Evolutionary conservation across 2,113 vertebrate species (phyloP), one percentile per base, ranked within the genome.

Genomic region (Microtus oregoni): DNA sequence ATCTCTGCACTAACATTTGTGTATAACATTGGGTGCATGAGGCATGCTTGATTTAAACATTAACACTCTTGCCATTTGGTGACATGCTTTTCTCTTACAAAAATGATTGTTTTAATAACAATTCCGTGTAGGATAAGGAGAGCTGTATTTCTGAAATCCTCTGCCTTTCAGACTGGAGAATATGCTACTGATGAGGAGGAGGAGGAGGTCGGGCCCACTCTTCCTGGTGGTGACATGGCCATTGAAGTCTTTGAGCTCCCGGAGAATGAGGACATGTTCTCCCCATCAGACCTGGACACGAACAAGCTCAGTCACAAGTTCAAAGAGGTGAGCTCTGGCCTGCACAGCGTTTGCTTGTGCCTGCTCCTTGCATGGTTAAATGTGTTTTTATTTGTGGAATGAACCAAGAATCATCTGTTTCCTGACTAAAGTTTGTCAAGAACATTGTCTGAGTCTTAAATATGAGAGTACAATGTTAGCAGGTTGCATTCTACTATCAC

Each of bases 131-230:
- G 68, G 75, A 30, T 76, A 67, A 79, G 50, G 55, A 81, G 30
- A 68, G 65, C 55, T 86, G n/a, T 89, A 58, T 81, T 91, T 92
- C 88, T 97, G 86, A 97, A 88, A 70, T 82, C 70, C 76, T 44
- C 92, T 96, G 92, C 89, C 70, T 97, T 97, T 93, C 89, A 99
- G 99, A 99, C 99, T 61, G 99, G 99, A 94, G 99, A 99, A 98
- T 99, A 99, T 92, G 99, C 99, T 93, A 99, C 99, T 8, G 99
- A 99, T 86, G 99, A 99, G 79, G 99, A 99, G 82, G 99, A 99
- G 78, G 99, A 99, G 44, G 99, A 99, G 55, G 98, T 98, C 24
- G 99, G 99, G 73, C 98, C 99, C 13, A 96, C 98, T 9, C 98
- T 98, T 92, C 98, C 99, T 2, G 99, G 98, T 72, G 97, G 98